A percentile compares a stretch with the other conserved stretches of the same genome.
phyloP scores from a whole-genome alignment of 2,113 vertebrate species.

The Archocentrus centrarchus region DNA sequence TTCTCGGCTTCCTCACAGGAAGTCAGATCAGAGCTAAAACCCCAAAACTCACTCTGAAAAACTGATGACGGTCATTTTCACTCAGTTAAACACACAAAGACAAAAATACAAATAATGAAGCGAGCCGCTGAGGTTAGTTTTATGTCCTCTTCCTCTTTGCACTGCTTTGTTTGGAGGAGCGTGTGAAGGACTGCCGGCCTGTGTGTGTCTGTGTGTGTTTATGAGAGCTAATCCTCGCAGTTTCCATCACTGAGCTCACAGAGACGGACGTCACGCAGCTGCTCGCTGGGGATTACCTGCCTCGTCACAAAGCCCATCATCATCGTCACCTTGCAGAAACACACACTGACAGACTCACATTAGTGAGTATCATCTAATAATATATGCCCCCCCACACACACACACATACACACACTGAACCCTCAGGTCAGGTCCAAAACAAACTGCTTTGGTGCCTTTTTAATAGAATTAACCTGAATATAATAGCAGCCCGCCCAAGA shows the following conservation, averaged over 20 bases:
- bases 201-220: conserved; percentile 29
- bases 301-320: conserved; percentile 48
- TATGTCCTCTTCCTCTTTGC: not conserved
- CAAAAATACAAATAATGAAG: not conserved
- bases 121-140: not conserved
- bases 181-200: not conserved
- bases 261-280: conserved; percentile 49
- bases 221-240: conserved; percentile 64
- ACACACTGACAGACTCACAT: not conserved
- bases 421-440: not conserved
- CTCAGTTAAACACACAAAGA: not conserved
- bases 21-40: not conserved
- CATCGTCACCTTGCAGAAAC: not conserved
- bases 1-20: not conserved
- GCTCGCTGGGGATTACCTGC: conserved; percentile 63
- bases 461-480: not conserved
- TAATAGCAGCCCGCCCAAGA: not conserved
- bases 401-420: not conserved
- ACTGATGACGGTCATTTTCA: conserved; percentile 66
- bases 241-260: conserved; percentile 69
- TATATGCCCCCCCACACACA: no score
- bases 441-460: not conserved
- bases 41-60: conserved; percentile 58
- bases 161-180: not conserved
- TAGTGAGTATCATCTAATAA: not conserved